Base-by-base conservation (phyloP, 2,113 vertebrate genomes). In the Crotalus tigris region DNA sequence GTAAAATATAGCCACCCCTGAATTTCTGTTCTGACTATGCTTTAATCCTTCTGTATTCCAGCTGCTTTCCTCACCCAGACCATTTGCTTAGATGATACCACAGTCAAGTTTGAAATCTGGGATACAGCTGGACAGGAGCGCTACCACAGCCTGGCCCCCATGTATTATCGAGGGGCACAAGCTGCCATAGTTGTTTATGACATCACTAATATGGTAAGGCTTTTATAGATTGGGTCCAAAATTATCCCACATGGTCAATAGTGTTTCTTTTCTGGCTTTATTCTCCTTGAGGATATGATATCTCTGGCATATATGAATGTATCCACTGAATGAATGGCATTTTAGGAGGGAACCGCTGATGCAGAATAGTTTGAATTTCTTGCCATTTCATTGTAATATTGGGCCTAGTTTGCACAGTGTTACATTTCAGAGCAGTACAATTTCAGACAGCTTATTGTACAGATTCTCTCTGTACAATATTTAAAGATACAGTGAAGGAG, bases 71-170 rank as follows among this genome's bases (percentile, higher is more conserved):
- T 99, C 95, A 99, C 99, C 95, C 99, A 99, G 98, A 99, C 99
- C 0, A 98, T 99, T 97, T 99, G 99, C 96, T 97, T 99, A 98
- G 99, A 99, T 64, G 99, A 99, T 94, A 99, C 99, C 95, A 99
- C 99, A 3, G 99, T 99, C 95, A 99, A 99, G 98, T 99, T 99
- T 97, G 99, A 99, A 96, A 99, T 99, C 95, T 99, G 99, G 99
- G 99, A 99, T 96, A 99, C 99, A 1, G 99, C 99, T 0, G 99
- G 99, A 51, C 99, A 99, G 95, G 99, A 99, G 95, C 98, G 99
- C 55, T 99, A 99, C 97, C 99, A 99, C 98, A 99, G 99, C 97
- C 97, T 99, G 98, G 99, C 99, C 0, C 99, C 99, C 0, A 99
- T 99, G 99, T 99, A 99, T 96, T 99, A 99, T 96, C 98, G 99